Evolutionary conservation across 2,888 invertebrate genomes (phyloP).

Genomic region (Cataglyphis cursor): DNA sequence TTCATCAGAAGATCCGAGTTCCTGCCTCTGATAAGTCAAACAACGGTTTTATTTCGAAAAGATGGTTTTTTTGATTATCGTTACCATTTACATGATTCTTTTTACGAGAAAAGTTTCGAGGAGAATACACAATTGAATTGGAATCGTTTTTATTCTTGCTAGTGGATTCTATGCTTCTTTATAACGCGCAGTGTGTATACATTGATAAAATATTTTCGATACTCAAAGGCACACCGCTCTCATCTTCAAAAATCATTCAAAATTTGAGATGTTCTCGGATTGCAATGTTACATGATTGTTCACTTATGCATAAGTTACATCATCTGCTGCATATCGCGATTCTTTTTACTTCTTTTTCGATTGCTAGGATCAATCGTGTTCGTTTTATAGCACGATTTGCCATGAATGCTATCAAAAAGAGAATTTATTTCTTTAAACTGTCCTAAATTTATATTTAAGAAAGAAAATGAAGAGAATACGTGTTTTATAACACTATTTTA

Average conservation of each 20-base stretch:
- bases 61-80: not conserved
- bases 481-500: not conserved
- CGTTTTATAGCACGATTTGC: not conserved
- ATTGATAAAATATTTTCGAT: not conserved
- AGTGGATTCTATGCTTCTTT: not conserved
- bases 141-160: not conserved
- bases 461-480: not conserved
- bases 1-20: slow-evolving; percentile 11
- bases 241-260: not conserved
- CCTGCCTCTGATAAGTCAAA: not conserved
- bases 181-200: not conserved
- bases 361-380: not conserved
- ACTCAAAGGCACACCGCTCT: not conserved
- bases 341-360: not conserved
- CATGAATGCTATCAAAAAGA: not conserved
- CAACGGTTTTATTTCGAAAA: not conserved
- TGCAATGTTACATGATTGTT: not conserved
- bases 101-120: not conserved
- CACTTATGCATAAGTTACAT: not conserved
- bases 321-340: not conserved
- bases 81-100: not conserved
- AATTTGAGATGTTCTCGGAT: not conserved
- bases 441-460: not conserved
- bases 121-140: not conserved
- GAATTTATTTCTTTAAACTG: not conserved